Conservation (phyloP, 1,140 invertebrate species). For the Micrasema longulum region DNA sequence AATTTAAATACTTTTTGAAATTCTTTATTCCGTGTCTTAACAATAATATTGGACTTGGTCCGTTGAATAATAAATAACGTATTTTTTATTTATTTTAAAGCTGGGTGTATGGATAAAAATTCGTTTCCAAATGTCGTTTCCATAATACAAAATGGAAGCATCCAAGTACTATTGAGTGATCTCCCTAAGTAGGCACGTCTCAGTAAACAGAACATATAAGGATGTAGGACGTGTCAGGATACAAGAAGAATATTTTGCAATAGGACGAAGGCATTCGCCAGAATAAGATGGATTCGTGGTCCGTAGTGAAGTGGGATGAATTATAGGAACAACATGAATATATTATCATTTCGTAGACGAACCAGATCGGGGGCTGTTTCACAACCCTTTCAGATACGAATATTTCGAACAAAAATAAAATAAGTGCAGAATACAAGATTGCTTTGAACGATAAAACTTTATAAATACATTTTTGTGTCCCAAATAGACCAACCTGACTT, state of each 20-base stretch:
- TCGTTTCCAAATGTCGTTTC: conserved; percentile 3
- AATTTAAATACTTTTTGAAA: too few species aligned
- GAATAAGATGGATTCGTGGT: neutral
- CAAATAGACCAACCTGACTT: too few species aligned
- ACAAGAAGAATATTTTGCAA: neutral
- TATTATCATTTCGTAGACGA: conserved; percentile 10
- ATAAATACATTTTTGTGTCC: too few species aligned
- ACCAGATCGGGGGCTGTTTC: neutral
- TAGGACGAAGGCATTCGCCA: neutral
- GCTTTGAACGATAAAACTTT: too few species aligned
- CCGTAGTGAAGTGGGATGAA: neutral
- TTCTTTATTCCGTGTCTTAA: too few species aligned
- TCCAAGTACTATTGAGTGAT: conserved; percentile 36
- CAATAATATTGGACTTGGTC: too few species aligned
- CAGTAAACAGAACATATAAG: conserved; percentile 34
- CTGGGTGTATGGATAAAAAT: too few species aligned
- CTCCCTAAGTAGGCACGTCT: conserved; percentile 32
- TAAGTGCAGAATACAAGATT: too few species aligned
- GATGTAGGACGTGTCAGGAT: conserved; percentile 2
- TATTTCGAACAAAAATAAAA: too few species aligned
- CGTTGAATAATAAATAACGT: too few species aligned
- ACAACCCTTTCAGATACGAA: too few species aligned
- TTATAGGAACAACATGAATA: conserved; percentile 23
- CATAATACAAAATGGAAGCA: conserved; percentile 9
- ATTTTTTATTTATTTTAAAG: too few species aligned